phyloP scores from a whole-genome alignment of 1,140 invertebrate genomes.

The Chelonus insularis region DNA sequence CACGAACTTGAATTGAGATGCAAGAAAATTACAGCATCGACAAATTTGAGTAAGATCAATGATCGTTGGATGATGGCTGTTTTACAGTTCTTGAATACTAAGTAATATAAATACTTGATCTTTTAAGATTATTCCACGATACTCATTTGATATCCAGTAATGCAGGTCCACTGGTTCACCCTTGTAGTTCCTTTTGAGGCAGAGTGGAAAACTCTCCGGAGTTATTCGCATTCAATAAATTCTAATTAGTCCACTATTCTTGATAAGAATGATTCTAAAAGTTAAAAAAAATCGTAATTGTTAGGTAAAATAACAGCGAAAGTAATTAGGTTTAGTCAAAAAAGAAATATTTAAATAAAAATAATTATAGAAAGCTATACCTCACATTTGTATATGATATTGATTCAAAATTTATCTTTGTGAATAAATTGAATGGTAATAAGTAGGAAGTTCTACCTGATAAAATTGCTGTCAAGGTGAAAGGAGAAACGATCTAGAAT shows the following conservation, averaged over 20 bases:
- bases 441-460: no score
- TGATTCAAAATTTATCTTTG: no score
- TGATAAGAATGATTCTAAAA: no score
- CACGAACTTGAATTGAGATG: not conserved
- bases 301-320: no score
- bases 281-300: no score
- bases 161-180: conserved; percentile 17
- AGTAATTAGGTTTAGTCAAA: no score
- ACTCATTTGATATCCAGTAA: not conserved
- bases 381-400: no score
- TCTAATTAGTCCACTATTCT: not conserved
- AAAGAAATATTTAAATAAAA: no score
- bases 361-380: no score
- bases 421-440: no score
- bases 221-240: conserved; percentile 17
- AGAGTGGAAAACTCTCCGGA: conserved; percentile 1
- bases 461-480: no score
- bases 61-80: not conserved
- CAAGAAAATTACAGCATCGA: not conserved
- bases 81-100: not conserved
- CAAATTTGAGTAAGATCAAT: not conserved
- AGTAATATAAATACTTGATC: conserved; percentile 2
- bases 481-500: no score
- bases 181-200: conserved; percentile 11
- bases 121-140: not conserved